phyloP scores from a whole-genome alignment of 2,888 invertebrate genomes.

The Xestia ashworthii region DNA sequence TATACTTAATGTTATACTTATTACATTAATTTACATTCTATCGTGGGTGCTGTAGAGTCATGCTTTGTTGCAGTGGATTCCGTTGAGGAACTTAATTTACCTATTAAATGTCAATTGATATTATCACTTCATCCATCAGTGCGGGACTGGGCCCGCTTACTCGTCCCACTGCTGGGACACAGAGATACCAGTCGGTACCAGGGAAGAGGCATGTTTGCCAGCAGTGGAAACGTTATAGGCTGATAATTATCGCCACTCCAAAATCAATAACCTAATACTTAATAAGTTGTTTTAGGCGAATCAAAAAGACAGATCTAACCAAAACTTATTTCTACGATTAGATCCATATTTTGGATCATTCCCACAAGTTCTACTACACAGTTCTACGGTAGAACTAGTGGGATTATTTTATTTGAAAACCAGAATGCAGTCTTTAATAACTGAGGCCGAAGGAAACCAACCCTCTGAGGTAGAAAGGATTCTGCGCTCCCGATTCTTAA shows the following conservation, averaged over 20 bases:
- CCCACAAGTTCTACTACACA: too few species aligned
- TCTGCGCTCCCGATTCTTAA: not conserved
- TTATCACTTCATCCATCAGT: not conserved
- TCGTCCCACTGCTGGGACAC: not conserved
- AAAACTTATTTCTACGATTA: not conserved
- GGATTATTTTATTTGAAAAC: not conserved
- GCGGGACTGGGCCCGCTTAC: not conserved
- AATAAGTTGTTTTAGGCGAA: not conserved
- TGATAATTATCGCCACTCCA: too few species aligned
- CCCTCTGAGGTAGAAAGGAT: not conserved
- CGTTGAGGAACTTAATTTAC: not conserved
- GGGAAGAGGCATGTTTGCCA: not conserved
- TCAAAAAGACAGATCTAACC: not conserved
- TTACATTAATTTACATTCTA: constrained; percentile 31
- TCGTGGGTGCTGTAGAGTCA: constrained; percentile 26
- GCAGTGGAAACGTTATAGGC: not conserved
- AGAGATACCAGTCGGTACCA: not conserved
- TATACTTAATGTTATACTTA: constrained; percentile 29
- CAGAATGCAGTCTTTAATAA: not conserved
- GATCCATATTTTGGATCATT: not conserved
- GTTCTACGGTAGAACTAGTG: too few species aligned
- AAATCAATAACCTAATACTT: not conserved
- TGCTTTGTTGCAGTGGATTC: constrained; percentile 15
- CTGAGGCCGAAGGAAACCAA: not conserved
- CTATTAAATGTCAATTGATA: not conserved